phyloP scores from a whole-genome alignment of 2,888 invertebrate species.

The Epinotia bilunana region DNA sequence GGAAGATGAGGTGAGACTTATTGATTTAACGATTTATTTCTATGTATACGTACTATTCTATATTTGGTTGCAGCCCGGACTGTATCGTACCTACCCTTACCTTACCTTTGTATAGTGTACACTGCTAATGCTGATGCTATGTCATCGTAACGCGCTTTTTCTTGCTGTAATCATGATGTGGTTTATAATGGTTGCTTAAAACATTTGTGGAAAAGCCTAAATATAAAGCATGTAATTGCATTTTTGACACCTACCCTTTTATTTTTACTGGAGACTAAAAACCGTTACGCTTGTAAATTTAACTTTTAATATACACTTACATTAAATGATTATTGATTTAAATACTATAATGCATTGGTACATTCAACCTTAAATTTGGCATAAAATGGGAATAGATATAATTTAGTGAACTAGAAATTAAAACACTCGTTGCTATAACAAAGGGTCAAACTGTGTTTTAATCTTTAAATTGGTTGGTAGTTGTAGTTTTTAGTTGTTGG shows the following conservation, averaged over 20 bases:
- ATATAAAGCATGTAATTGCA: neutral
- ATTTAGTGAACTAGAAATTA: no score
- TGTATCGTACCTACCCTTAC: slow-evolving; percentile 32
- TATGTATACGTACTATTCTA: slow-evolving; percentile 32
- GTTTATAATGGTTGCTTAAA: neutral
- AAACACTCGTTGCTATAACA: neutral
- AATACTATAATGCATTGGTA: no score
- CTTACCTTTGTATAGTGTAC: slow-evolving; percentile 22
- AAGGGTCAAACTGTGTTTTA: neutral
- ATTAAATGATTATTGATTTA: no score
- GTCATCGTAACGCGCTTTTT: slow-evolving; percentile 13
- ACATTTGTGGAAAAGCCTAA: neutral
- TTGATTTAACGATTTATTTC: slow-evolving; percentile 33
- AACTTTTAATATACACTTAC: no score
- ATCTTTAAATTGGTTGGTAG: neutral
- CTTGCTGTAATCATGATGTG: neutral
- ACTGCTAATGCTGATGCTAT: slow-evolving; percentile 10
- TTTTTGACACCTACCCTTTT: slow-evolving; percentile 5
- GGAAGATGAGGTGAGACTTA: slow-evolving; percentile 91
- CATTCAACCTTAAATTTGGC: no score
- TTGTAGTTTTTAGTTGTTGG: neutral
- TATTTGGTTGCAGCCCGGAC: slow-evolving; percentile 34
- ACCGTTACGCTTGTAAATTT: neutral
- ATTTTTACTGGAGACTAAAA: neutral
- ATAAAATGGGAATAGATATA: no score